Percentiles rank a stretch among this genome's conserved stretches.
Conservation (phyloP, 2,797 vertebrate genomes). For the Capromys pilorides region DNA sequence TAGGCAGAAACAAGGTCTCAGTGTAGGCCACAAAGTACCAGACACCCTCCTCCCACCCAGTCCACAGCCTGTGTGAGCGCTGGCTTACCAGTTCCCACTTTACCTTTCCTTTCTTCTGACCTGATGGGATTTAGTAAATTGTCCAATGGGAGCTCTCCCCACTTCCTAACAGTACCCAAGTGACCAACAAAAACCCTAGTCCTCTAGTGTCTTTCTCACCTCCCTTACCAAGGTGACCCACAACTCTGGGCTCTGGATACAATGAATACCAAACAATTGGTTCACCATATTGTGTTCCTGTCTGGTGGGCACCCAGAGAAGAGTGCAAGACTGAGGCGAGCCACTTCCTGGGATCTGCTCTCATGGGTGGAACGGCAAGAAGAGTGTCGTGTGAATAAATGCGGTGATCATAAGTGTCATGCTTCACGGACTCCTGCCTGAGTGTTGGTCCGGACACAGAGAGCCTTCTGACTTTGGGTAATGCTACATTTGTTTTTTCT, state of each 20-base stretch:
- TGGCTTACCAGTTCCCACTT: background rate
- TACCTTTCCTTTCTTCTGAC: too few species aligned
- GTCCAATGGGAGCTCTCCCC: too few species aligned
- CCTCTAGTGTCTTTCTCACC: background rate
- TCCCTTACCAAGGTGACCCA: background rate
- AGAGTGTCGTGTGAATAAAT: background rate
- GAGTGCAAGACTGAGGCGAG: background rate
- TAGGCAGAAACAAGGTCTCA: background rate
- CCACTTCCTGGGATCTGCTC: background rate
- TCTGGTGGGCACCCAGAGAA: background rate
- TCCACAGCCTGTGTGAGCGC: background rate
- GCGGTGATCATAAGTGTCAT: rapidly evolving
- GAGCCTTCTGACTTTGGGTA: background rate
- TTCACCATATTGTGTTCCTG: background rate
- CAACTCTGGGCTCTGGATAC: background rate
- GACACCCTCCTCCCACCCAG: rapidly evolving
- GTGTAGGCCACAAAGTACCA: background rate
- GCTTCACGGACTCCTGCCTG: background rate
- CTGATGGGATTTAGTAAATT: background rate
- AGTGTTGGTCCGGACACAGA: background rate
- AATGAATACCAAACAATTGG: rapidly evolving
- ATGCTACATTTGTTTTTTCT: background rate
- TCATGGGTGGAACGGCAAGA: background rate
- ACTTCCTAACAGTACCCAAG: background rate
- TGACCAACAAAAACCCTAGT: background rate